Base-by-base conservation (phyloP, 2,888 invertebrate species). In the Polymixis lichenea region DNA sequence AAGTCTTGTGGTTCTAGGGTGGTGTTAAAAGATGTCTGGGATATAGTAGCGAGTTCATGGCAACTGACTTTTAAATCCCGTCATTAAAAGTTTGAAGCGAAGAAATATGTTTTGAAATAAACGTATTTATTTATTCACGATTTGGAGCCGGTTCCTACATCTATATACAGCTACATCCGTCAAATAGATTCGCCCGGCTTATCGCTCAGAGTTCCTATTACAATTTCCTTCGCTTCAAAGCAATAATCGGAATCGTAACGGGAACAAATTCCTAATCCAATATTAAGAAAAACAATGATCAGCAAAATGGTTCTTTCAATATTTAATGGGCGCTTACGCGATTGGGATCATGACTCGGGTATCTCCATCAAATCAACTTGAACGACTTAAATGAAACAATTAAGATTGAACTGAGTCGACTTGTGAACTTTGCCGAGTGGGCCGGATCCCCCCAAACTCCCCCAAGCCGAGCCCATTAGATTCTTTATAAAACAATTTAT, bases 401-500 rank as follows among this genome's bases (percentile, higher is more conserved):
- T 92, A 91, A 91, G 88, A 90, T 89, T 90, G 88, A 87, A 87
- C 80, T 82, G 89, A 90, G 87, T 90, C 89, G 83, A 86, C 84
- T 90, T 89, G 76, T 82, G 88, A 90, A 92, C 88, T 92, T 91
- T 80, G 77, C 84, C 70, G 84, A 80, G 76, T 69, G 66, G 76
- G 72, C 43, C 78, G 80, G 79, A 76, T 82, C 82, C 71, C 82
- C 78, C 43, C 43, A 46, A 46, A 13, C 43, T 46, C 43, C 43
- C 65, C 77, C 76, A 83, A 89, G 83, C 90, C 62, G 17, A 75
- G 82, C 76, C 90, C 91, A 91, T 93, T 91, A 91, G 89, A 93
- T 92, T 92, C 91, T 93, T 93, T 90, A 84, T 87, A 89, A 89
- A 93, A 91, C 91, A 91, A 92, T 88, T 91, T 91, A 89, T 89